Evolutionary conservation across 2,797 vertebrate genomes (phyloP).

Genomic region (Coendou prehensilis): DNA sequence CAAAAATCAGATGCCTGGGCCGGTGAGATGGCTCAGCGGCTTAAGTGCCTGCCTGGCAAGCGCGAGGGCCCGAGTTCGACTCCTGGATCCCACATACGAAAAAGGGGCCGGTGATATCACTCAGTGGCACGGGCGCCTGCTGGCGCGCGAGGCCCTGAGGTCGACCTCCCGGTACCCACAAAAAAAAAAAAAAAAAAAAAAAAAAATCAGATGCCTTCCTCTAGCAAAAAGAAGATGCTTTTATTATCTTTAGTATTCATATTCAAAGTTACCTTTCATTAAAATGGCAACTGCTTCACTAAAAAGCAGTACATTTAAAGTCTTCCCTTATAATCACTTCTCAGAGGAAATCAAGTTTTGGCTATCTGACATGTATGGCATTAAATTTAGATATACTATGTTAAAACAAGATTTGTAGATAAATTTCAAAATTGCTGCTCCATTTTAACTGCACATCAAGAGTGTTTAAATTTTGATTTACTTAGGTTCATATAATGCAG

Average conservation of each 20-base stretch:
- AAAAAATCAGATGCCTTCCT: slow-evolving; percentile 33
- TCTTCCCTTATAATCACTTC: slow-evolving; percentile 40
- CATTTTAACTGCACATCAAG: neutral
- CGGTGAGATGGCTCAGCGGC: too few relatives aligned
- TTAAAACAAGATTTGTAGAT: slow-evolving; percentile 18
- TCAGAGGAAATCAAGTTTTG: slow-evolving; percentile 18
- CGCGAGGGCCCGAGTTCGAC: too few relatives aligned
- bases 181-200: too few relatives aligned
- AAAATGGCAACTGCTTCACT: slow-evolving; percentile 44
- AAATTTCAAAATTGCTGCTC: neutral
- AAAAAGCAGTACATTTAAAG: slow-evolving; percentile 22
- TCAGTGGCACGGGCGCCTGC: too few relatives aligned
- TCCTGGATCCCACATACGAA: too few relatives aligned
- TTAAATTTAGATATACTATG: neutral
- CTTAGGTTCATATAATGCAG: neutral
- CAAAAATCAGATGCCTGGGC: slow-evolving; percentile 20
- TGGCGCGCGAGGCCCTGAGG: too few relatives aligned
- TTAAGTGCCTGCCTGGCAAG: too few relatives aligned
- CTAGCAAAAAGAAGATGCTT: neutral
- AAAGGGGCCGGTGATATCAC: too few relatives aligned
- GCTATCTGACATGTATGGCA: neutral
- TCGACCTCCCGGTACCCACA: too few relatives aligned
- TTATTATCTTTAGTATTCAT: neutral
- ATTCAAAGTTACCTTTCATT: slow-evolving; percentile 3
- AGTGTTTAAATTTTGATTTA: neutral